Conservation (phyloP, 1,140 invertebrate genomes). For the Drosophila paulistorum region DNA sequence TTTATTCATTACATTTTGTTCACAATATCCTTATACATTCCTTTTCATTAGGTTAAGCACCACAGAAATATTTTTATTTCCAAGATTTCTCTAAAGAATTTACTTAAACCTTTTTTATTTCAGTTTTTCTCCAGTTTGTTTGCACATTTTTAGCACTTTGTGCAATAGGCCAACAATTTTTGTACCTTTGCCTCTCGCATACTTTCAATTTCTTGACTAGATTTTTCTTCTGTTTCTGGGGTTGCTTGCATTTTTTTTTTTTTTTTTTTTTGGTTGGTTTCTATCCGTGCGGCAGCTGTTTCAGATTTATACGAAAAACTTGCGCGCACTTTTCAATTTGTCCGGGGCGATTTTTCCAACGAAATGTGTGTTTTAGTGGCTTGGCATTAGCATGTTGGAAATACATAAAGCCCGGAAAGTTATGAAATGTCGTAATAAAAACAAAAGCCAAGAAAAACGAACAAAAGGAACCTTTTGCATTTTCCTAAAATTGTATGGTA, state of each 20-base stretch:
- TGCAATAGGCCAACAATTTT: constrained; percentile 24
- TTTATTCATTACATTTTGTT: neutral
- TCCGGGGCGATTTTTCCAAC: constrained; percentile 19
- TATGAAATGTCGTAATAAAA: constrained; percentile 17
- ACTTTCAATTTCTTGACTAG: constrained; percentile 18
- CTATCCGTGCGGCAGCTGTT: constrained; percentile 12
- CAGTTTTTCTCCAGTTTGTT: constrained; percentile 8
- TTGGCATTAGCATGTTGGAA: constrained; percentile 31
- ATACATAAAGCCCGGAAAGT: constrained; percentile 14
- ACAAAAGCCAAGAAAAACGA: constrained; percentile 2
- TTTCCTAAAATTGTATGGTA: constrained; percentile 10
- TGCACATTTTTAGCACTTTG: constrained; percentile 13
- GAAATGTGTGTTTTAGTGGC: constrained; percentile 33
- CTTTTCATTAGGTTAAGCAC: constrained; percentile 12
- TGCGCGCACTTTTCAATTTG: constrained; percentile 30
- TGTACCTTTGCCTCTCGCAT: constrained; percentile 20
- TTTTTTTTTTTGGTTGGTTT: constrained; percentile 5
- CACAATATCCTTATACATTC: neutral
- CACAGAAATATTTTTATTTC: constrained; percentile 19
- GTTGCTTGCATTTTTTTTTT: neutral
- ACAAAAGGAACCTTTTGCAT: neutral
- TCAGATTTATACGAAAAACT: constrained; percentile 33
- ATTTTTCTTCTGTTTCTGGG: constrained; percentile 9
- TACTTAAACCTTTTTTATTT: constrained; percentile 20
- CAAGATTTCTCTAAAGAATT: constrained; percentile 10